These are phyloP conservation scores for Papilio glaucus DNA, from an alignment of 1,140 invertebrate species.

Conservation along the genomic window DNA sequence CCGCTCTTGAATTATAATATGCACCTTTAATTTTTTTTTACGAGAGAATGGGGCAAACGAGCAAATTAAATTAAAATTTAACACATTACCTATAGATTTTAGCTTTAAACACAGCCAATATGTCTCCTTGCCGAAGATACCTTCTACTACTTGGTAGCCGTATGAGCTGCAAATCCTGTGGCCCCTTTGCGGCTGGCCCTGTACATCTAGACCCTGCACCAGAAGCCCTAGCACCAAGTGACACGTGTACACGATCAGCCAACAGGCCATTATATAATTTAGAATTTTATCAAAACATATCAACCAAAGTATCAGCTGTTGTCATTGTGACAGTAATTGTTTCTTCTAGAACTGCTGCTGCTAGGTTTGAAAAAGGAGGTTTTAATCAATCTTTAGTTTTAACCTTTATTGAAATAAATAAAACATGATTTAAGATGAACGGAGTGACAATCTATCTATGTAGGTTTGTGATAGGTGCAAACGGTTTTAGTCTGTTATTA, in stretches of 20 bases:
- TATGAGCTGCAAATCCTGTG: constrained; percentile 54
- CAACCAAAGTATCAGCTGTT: not conserved
- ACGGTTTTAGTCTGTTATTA: too few species aligned
- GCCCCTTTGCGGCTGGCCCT: constrained; percentile 38
- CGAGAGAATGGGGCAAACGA: too few species aligned
- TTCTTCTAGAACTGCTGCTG: constrained; percentile 13
- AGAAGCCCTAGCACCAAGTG: constrained; percentile 25
- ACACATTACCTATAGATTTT: constrained; percentile 54
- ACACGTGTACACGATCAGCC: constrained; percentile 36
- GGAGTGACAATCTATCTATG: too few species aligned
- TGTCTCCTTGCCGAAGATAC: constrained; percentile 59
- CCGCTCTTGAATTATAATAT: too few species aligned
- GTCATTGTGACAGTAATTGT: constrained; percentile 21
- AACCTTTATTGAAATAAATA: not conserved
- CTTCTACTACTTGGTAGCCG: constrained; percentile 56
- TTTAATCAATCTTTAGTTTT: not conserved
- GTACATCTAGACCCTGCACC: constrained; percentile 29
- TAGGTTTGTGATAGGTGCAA: too few species aligned
- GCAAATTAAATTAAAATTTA: too few species aligned
- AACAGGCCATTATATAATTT: constrained; percentile 48
- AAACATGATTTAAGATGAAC: not conserved
- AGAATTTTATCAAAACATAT: constrained; percentile 38
- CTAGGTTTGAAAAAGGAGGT: constrained; percentile 11
- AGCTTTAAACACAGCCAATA: constrained; percentile 62
- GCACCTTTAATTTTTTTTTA: too few species aligned